Evolutionary conservation across 2,113 vertebrate species (phyloP).

Genomic region (Sinosuthora webbiana): DNA sequence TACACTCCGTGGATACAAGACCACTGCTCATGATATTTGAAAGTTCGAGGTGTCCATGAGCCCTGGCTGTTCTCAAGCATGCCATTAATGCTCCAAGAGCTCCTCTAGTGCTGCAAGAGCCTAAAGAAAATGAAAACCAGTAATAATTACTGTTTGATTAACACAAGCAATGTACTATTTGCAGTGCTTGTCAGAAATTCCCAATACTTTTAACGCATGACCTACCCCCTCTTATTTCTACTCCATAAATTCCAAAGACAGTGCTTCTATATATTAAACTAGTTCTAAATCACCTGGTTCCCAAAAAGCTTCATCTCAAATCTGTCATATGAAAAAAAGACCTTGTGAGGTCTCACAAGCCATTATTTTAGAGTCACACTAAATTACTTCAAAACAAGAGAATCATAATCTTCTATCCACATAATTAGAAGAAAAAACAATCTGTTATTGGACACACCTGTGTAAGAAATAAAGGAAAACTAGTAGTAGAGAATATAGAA

Average conservation of each 20-base stretch:
- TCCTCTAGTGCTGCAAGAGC: conserved; percentile 76
- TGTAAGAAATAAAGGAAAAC: neutral
- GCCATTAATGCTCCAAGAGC: conserved; percentile 91
- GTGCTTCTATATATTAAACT: neutral
- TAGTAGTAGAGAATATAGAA: neutral
- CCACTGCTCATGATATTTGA: conserved; percentile 74
- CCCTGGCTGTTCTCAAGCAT: conserved; percentile 87
- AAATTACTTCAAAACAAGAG: neutral
- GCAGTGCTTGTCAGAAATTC: neutral
- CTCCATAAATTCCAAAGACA: neutral
- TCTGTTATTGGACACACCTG: rapidly evolving
- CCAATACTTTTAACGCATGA: neutral
- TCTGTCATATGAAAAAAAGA: neutral
- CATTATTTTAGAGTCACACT: neutral
- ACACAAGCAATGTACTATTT: neutral
- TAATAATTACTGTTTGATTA: neutral
- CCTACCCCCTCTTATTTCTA: neutral
- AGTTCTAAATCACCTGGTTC: neutral
- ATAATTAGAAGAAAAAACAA: neutral
- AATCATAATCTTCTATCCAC: neutral
- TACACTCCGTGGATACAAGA: conserved; percentile 78
- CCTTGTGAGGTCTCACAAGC: neutral
- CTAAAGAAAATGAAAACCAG: conserved; percentile 39
- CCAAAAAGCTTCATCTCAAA: neutral
- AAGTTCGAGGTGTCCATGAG: conserved; percentile 83